Base-by-base conservation (phyloP, 1,140 invertebrate species). In the Ostrea edulis region DNA sequence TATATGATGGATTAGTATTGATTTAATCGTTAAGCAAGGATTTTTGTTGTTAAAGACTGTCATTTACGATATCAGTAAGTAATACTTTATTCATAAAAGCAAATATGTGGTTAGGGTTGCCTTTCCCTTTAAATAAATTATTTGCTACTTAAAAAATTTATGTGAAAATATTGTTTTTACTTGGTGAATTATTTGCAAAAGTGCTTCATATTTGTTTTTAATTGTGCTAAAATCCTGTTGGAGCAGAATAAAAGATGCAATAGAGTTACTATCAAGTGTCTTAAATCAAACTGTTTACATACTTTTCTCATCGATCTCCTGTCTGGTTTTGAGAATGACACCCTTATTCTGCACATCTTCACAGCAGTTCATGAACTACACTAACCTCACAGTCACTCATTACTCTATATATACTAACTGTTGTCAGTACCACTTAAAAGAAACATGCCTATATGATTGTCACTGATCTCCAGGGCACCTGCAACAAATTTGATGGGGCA, bases 181-280 rank as follows among this genome's bases (percentile, higher is more conserved):
- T 20, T 62, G 35, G 2, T 44, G 55, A 62, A 62, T 62, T 62
- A 62, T 62, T 62, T 62, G 14, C 55, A 20, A 62, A 62, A 55
- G n/a, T 20, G 17, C 5, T 62, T 62, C 35, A 44, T 44, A 44
- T 44, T 14, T 29, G 25, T 77, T 77, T 22, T 29, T 77, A 77
- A 35, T 14, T 77, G 22, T 77, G 68, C 68, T 77, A 9, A 17
- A 77, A 77, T 77, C 9, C 8, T 25, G 35, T 44, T 44, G 68
- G 29, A 77, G 68, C 68, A 12, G 25, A 77, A 77, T 77, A 77
- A 77, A 77, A 29, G 25, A 25, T 77, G 25, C 29, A 29, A 77
- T 35, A 77, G 25, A 77, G 29, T 2, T 5, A 4, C 7, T 25
- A 25, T 77, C 22, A 14, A 29, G 22, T 77, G 22, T 77, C 11